Conservation (phyloP, 2,888 invertebrate genomes). For the Harpagoxenus sublaevis region DNA sequence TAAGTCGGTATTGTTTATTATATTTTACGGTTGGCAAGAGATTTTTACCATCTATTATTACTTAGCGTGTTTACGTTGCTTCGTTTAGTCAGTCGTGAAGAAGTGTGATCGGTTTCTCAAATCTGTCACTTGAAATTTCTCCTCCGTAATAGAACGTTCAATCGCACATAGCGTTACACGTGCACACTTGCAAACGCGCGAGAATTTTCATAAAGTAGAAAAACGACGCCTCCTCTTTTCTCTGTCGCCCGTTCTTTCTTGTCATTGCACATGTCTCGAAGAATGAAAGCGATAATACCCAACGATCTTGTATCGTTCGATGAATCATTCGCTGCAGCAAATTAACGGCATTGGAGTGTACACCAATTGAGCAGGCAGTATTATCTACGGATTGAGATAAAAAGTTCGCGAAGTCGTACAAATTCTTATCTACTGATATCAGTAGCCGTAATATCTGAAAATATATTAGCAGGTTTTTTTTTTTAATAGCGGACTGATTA, state of each 20-base stretch:
- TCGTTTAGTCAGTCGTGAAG: slow-evolving; percentile 3
- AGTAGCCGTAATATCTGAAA: slow-evolving; percentile 61
- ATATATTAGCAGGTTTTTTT: slow-evolving; percentile 44
- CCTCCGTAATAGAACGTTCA: not conserved
- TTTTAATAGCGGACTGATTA: slow-evolving; percentile 15
- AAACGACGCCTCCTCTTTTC: slow-evolving; percentile 30
- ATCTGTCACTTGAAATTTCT: not conserved
- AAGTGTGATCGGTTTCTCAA: slow-evolving; percentile 18
- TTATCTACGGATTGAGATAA: slow-evolving; percentile 29
- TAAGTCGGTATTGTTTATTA: not conserved
- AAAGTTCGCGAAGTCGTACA: slow-evolving; percentile 32
- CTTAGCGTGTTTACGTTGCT: not conserved
- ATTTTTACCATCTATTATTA: slow-evolving; percentile 22
- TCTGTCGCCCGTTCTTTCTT: not conserved
- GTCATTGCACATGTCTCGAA: not conserved
- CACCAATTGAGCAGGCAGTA: not conserved
- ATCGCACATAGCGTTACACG: not conserved
- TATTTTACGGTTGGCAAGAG: not conserved
- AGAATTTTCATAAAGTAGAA: slow-evolving; percentile 4
- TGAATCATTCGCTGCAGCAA: not conserved
- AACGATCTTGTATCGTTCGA: not conserved
- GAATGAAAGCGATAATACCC: not conserved
- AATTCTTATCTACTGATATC: slow-evolving; percentile 46
- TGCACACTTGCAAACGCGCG: slow-evolving; percentile 12
- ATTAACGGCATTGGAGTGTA: not conserved